phyloP scores from a whole-genome alignment of 2,888 invertebrate species.

The Mechanitis mazaeus region DNA sequence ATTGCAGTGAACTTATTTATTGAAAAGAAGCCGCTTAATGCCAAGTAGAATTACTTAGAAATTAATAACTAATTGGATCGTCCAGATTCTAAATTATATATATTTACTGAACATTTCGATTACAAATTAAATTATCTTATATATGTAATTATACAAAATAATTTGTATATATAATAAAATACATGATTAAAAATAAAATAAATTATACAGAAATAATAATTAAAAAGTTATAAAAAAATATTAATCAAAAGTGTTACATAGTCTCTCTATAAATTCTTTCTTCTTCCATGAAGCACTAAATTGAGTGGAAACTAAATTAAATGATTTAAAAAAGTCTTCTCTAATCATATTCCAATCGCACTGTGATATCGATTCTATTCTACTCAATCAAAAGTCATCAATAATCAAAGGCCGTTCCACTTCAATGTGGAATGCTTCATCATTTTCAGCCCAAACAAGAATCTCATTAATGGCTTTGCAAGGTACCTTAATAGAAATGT shows the following conservation, averaged over 20 bases:
- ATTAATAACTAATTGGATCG: too few relatives aligned
- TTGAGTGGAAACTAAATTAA: conserved; percentile 49
- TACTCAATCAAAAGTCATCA: conserved; percentile 32
- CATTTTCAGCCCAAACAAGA: conserved; percentile 59
- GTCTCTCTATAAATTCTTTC: conserved; percentile 60
- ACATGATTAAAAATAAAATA: too few relatives aligned
- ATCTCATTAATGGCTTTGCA: conserved; percentile 47
- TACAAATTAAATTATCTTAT: too few relatives aligned
- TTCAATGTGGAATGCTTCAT: conserved; percentile 55
- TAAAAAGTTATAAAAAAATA: too few relatives aligned
- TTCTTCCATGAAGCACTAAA: conserved; percentile 61
- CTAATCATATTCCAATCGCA: conserved; percentile 46
- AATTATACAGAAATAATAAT: too few relatives aligned
- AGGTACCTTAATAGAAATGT: conserved; percentile 41
- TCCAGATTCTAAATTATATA: too few relatives aligned
- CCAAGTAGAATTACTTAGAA: too few relatives aligned
- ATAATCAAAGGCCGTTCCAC: conserved; percentile 49
- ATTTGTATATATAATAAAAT: too few relatives aligned
- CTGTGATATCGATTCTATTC: conserved; percentile 25
- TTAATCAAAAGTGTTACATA: conserved; percentile 25
- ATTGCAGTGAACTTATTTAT: too few relatives aligned
- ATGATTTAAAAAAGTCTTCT: conserved; percentile 37
- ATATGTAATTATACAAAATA: too few relatives aligned
- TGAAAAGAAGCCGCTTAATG: too few relatives aligned
- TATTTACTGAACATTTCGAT: too few relatives aligned